Percentiles rank a stretch among this genome's conserved stretches.
Evolutionary conservation across 2,113 vertebrate species (phyloP).

Genomic region (Columba livia): DNA sequence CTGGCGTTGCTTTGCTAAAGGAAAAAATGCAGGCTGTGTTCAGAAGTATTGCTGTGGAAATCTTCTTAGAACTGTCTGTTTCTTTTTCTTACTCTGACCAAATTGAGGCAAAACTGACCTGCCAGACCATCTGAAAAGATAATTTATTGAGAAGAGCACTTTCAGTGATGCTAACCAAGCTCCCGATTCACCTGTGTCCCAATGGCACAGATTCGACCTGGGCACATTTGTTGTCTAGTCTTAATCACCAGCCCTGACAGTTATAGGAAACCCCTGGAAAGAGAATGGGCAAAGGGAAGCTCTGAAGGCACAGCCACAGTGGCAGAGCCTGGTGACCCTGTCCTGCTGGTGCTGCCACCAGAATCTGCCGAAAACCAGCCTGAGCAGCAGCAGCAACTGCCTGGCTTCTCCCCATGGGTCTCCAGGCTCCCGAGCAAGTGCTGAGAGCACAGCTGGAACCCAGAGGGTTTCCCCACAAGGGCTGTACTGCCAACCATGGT

Average conservation of each 20-base stretch:
- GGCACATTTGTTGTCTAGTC: background rate
- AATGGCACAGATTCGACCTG: fast-evolving
- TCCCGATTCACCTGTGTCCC: background rate
- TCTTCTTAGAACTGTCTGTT: background rate
- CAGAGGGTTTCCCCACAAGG: fast-evolving
- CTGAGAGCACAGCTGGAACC: background rate
- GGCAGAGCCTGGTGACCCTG: fast-evolving
- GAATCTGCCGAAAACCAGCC: fast-evolving
- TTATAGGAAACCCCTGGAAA: no score
- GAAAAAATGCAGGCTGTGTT: background rate
- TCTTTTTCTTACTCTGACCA: background rate
- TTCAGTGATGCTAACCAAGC: background rate
- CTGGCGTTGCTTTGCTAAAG: background rate
- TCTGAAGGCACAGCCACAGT: fast-evolving
- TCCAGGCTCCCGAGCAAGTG: background rate
- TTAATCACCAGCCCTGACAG: background rate
- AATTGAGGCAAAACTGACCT: background rate
- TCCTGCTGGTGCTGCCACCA: background rate
- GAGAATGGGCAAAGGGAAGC: background rate
- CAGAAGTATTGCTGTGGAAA: background rate
- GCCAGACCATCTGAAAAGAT: background rate
- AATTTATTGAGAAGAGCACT: background rate
- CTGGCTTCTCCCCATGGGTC: no score
- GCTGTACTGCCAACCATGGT: background rate
- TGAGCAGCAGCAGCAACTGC: background rate